Base-by-base conservation (phyloP, 2,888 invertebrate species). In the Drosophila conformis region DNA sequence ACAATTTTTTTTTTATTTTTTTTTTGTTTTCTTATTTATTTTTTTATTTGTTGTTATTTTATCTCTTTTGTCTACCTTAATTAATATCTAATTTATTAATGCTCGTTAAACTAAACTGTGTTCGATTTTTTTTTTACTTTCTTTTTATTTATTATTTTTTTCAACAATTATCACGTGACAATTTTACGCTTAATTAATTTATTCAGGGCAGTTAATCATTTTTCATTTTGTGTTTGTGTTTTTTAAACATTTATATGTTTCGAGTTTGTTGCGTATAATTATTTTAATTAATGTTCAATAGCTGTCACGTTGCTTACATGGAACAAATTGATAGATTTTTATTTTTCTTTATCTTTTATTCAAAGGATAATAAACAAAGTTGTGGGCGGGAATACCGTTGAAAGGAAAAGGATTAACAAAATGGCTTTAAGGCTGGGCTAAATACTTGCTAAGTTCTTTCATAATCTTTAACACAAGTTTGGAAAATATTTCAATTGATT, bases 161-260 rank as follows among this genome's bases (percentile, higher is more conserved):
- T 82, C 63, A 90, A 90, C 87, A 90, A 90, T 87, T 88, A 87
- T 86, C 87, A 87, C 87, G 86, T 87, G 90, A 87, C 90, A 89
- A 88, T 87, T 90, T 86, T 76, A 68, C 71, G 70, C 76, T 86
- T 81, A 73, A 86, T 80, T 88, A 88, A 78, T 81, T 81, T 90
- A 85, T 88, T 83, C 79, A 79, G 81, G 82, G 83, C 87, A 79
- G 82, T 88, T 68, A 71, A 68, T 80, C 58, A 71, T 67, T 75
- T 72, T 73, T 69, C 42, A 48, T 64, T 48, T 46, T 67, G 27
- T 27, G 27, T 21, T 21, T 27, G 42, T 64, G 76, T 84, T 83
- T 83, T 87, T 82, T 54, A 82, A 87, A 89, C 86, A 89, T 84
- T 85, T 82, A 82, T 89, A 78, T 84, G 86, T 74, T 80, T 80